Evolutionary conservation across 2,113 vertebrate species (phyloP), one percentile per base, ranked within the genome.

Genomic region (Phylloscopus trochilus): DNA sequence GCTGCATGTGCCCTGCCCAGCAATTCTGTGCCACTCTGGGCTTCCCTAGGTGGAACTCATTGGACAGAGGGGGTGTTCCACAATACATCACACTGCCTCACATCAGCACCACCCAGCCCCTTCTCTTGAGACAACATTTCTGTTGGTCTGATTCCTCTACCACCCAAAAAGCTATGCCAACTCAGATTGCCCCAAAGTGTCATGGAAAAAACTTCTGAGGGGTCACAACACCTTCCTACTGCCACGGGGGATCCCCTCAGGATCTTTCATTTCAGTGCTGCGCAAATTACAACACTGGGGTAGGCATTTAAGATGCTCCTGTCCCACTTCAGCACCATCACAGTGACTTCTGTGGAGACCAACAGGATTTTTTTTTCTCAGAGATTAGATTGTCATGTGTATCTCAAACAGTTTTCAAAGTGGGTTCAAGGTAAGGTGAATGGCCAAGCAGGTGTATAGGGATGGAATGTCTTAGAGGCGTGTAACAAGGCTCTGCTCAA

Each of bases 231-330:
- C 28, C 49, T 39, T 49, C 5, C 68, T 68, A 14, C 15, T n/a
- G 35, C 35, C 7, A 3, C 7, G 15, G 9, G 13, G 31, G 16
- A 41, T 59, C 16, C 15, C 26, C 18, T 56, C 17, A 15, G 8
- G 14, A 31, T 56, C 43, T 19, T 39, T 76, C 26, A 53, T 19
- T 39, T 76, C 33, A 16, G 27, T 18, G 31, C 13, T 41, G n/a
- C 1, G 1, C 9, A 46, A 59, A 15, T 66, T 62, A n/a, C 16
- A 27, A 7, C 31, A 33, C 8, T 1, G 0, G 15, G 8, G 15
- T n/a, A 79, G 47, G 52, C 19, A 15, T 59, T 56, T 58, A 43
- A 64, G 15, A 53, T 83, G 52, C 24, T 17, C 7, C 33, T 51
- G 19, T 51, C 17, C 9, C 39, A 37, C 13, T 64, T 55, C 46